A percentile compares a stretch with the other conserved stretches of the same genome.
These are phyloP conservation scores for Phenganax subtilis DNA, from an alignment of 92 coral and sea anemone species.

Conservation along the genomic window DNA sequence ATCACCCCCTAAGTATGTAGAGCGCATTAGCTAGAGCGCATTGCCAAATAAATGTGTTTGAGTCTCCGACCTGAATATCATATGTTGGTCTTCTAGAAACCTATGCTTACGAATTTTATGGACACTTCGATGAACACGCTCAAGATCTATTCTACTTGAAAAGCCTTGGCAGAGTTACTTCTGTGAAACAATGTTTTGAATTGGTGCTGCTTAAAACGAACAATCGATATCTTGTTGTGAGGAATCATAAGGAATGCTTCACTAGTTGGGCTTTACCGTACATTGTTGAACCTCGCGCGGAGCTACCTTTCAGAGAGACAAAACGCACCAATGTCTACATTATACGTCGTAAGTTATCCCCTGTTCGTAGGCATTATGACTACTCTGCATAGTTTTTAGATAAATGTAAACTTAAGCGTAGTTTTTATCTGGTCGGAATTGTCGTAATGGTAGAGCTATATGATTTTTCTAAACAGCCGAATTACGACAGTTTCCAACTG, in stretches of 20 bases:
- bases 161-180: not conserved
- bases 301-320: not conserved
- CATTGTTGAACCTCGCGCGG: slow-evolving; percentile 21
- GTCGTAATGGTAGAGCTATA: not conserved
- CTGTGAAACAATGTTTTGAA: not conserved
- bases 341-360: slow-evolving; percentile 8
- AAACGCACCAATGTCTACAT: not conserved
- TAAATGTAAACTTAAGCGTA: too few species aligned
- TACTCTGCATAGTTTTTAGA: too few species aligned
- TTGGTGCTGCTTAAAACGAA: not conserved
- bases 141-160: not conserved
- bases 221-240: not conserved
- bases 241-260: slow-evolving; percentile 44
- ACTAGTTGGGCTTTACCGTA: slow-evolving; percentile 70
- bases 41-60: not conserved
- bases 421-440: too few species aligned
- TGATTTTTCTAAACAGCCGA: not conserved
- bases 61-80: not conserved
- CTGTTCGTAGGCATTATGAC: not conserved
- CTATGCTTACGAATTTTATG: not conserved
- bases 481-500: too few species aligned
- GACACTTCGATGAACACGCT: not conserved
- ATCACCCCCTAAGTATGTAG: too few species aligned
- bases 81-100: not conserved
- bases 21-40: not conserved